These are phyloP conservation scores for Scarus forsteni DNA, from an alignment of 2,797 vertebrate genomes.

Conservation along the genomic window DNA sequence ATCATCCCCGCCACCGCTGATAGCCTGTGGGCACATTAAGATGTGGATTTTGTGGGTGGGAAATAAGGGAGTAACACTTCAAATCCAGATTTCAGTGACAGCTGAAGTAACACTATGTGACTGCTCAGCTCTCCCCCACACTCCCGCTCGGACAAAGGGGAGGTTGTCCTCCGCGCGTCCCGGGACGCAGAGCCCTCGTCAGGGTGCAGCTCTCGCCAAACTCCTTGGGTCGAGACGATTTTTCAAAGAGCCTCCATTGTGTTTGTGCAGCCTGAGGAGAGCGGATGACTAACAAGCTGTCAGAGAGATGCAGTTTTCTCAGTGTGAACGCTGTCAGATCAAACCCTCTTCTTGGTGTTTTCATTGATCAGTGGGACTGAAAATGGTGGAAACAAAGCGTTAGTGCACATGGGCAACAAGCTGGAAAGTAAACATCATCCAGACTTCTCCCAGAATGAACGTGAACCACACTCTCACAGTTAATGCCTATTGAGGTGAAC, in stretches of 20 bases:
- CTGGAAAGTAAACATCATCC: slow-evolving; percentile 9
- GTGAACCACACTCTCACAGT: not conserved
- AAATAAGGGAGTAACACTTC: slow-evolving; percentile 52
- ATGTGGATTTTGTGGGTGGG: slow-evolving; percentile 56
- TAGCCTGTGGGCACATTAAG: slow-evolving; percentile 51
- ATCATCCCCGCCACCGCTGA: slow-evolving; percentile 51
- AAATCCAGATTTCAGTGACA: slow-evolving; percentile 62
- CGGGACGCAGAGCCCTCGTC: slow-evolving; percentile 54
- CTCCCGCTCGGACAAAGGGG: slow-evolving; percentile 64
- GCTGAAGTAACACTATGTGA: slow-evolving; percentile 67
- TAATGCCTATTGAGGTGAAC: no score
- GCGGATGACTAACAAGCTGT: slow-evolving; percentile 52
- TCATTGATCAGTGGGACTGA: slow-evolving; percentile 23
- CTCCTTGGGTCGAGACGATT: slow-evolving; percentile 44
- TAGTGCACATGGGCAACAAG: slow-evolving; percentile 6
- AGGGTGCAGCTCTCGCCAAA: slow-evolving; percentile 43
- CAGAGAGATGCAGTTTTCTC: slow-evolving; percentile 36
- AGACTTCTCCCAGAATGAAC: not conserved
- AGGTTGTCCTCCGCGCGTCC: slow-evolving; percentile 63
- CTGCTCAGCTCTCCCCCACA: slow-evolving; percentile 48
- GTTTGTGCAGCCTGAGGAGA: slow-evolving; percentile 38
- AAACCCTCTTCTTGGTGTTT: slow-evolving; percentile 35
- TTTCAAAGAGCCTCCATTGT: slow-evolving; percentile 69
- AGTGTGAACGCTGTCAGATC: slow-evolving; percentile 28
- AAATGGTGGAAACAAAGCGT: slow-evolving; percentile 22